Base-by-base conservation (phyloP, 2,888 invertebrate species). In the Melinopterus prodromus region DNA sequence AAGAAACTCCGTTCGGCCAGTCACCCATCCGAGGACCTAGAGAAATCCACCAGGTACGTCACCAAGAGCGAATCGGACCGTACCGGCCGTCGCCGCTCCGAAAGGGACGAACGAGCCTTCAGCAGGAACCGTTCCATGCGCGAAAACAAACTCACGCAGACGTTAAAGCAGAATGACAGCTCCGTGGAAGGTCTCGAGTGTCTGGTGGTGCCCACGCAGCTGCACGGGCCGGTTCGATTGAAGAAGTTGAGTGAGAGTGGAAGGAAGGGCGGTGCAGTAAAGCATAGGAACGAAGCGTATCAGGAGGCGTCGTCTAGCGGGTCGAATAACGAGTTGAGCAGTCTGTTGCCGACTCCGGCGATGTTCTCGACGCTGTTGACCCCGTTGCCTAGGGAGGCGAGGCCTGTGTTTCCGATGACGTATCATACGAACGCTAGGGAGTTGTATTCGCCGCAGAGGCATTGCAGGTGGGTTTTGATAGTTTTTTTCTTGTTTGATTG, bases 291-390 rank as follows among this genome's bases (percentile, higher is more conserved):
- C 71, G 88, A 87, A 69, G 89, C 90, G 88, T 83, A 92, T 89
- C 79, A 92, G 90, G 86, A 92, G 90, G 88, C 88, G 12, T 90
- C 90, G 2, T 88, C 93, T 86, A 91, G 93, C 89, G 89, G 93
- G 88, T 89, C 94, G 85, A 92, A 94, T 90, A 87, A 93, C 90
- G 89, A 94, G 90, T 82, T 92, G 80, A 94, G 93, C 86, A 93
- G 93, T 1, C 88, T 94, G 36, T 89, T 94, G 76, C 93, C 93
- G 6, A 84, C 86, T n/a, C 85, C 85, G 71, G 86, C 88, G 9
- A 88, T 94, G 74, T 86, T 94, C 71, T 93, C 94, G 3, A 93
- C 94, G 2, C 92, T 94, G 85, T 88, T 94, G 4, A 92, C 92
- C 83, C 53, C 53, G 53, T 53, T 53, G 53, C 91, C 92, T 0